Conservation (phyloP, 2,113 vertebrate genomes). For the Dicerorhinus sumatrensis region DNA sequence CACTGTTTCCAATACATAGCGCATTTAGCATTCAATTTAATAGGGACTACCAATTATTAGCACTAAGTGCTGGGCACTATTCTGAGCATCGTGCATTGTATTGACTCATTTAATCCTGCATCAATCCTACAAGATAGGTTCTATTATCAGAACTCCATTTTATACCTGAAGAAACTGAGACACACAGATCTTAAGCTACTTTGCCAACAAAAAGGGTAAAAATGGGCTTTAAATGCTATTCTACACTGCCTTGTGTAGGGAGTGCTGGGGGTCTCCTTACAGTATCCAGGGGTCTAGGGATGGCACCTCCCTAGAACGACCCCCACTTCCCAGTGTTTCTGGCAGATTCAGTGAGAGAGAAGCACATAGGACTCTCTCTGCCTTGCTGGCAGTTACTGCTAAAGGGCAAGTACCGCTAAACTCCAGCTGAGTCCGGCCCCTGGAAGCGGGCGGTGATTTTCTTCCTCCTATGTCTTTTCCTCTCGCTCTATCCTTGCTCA, state of each 20-base stretch:
- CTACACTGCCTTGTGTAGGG: rapidly evolving
- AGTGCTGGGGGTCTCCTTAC: background rate
- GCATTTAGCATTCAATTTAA: background rate
- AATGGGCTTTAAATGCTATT: background rate
- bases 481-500: background rate
- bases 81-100: rapidly evolving
- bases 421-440: background rate
- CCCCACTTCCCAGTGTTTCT: background rate
- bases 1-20: background rate
- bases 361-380: rapidly evolving
- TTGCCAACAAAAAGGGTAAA: background rate
- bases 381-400: background rate
- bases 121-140: background rate
- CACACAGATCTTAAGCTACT: background rate
- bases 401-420: background rate
- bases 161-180: background rate
- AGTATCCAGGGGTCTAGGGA: background rate
- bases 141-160: background rate
- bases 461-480: background rate
- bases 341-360: background rate
- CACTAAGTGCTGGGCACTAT: background rate
- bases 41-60: background rate
- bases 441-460: background rate
- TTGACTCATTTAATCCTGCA: background rate
- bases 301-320: background rate